Evolutionary conservation across 2,113 vertebrate genomes (phyloP).

Genomic region (Sorex fumeus): DNA sequence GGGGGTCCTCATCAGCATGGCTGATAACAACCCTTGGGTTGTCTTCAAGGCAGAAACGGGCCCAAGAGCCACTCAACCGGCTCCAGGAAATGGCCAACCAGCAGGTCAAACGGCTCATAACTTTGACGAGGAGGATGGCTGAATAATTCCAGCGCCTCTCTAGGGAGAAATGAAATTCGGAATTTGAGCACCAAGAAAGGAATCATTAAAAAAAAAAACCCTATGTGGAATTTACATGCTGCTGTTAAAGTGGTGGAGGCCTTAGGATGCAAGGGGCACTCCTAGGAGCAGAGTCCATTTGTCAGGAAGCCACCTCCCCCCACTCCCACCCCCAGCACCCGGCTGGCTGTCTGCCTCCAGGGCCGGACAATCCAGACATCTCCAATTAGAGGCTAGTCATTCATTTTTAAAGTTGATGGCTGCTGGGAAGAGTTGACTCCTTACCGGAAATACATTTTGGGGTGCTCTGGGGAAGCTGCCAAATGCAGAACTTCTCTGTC

Average conservation of each 20-base stretch:
- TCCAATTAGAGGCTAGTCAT: constrained; percentile 60
- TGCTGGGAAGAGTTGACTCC: constrained; percentile 68
- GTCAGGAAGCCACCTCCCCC: constrained; percentile 55
- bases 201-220: constrained; percentile 53
- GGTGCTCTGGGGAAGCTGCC: constrained; percentile 27
- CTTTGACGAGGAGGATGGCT: constrained; percentile 74
- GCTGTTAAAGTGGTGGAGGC: constrained; percentile 49
- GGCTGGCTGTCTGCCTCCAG: constrained; percentile 48
- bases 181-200: constrained; percentile 72
- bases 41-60: constrained; percentile 70
- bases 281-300: constrained; percentile 37
- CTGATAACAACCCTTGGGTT: constrained; percentile 48
- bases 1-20: constrained; percentile 69
- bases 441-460: background rate
- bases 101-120: constrained; percentile 83
- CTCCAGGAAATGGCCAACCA: constrained; percentile 73
- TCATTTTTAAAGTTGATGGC: constrained; percentile 75
- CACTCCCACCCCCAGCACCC: constrained; percentile 7
- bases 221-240: constrained; percentile 73
- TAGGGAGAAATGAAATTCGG: constrained; percentile 74
- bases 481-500: constrained; percentile 50
- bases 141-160: constrained; percentile 73
- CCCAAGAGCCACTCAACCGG: constrained; percentile 72
- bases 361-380: constrained; percentile 56
- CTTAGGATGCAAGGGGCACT: constrained; percentile 56